These are phyloP conservation scores for Drosophila kambysellisi DNA, from an alignment of 2,888 invertebrate species.

Conservation along the genomic window DNA sequence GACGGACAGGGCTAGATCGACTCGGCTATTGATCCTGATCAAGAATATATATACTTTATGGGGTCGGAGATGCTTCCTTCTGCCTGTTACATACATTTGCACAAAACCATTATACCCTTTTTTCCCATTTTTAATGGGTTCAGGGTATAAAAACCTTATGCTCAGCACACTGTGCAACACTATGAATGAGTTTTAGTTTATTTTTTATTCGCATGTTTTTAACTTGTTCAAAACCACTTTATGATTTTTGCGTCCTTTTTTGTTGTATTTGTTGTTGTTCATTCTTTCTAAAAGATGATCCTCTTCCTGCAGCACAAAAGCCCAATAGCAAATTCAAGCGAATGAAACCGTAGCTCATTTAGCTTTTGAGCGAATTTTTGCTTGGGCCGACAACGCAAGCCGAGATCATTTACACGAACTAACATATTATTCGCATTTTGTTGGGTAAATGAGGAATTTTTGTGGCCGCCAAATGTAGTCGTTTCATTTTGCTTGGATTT, in stretches of 20 bases:
- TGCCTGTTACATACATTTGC: too few species aligned
- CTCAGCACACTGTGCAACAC: slow-evolving; percentile 59
- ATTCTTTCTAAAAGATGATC: slow-evolving; percentile 73
- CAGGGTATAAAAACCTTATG: too few species aligned
- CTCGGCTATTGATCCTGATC: too few species aligned
- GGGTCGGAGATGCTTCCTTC: too few species aligned
- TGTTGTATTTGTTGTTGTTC: slow-evolving; percentile 43
- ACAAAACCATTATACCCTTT: too few species aligned
- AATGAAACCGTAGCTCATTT: slow-evolving; percentile 81
- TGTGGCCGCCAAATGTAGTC: slow-evolving; percentile 32
- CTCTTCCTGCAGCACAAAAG: slow-evolving; percentile 78
- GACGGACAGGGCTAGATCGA: too few species aligned
- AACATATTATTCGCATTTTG: slow-evolving; percentile 34
- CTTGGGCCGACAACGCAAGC: slow-evolving; percentile 35
- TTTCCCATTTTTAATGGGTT: too few species aligned
- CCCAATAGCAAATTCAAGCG: slow-evolving; percentile 71
- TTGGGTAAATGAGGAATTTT: slow-evolving; percentile 31
- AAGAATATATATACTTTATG: too few species aligned
- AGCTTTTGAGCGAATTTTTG: slow-evolving; percentile 49
- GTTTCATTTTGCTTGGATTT: slow-evolving; percentile 21
- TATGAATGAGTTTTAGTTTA: slow-evolving; percentile 70
- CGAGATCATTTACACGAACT: slow-evolving; percentile 54
- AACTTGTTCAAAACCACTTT: slow-evolving; percentile 79
- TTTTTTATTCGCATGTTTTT: slow-evolving; percentile 48
- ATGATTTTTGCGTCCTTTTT: slow-evolving; percentile 76